Evolutionary conservation across 2,888 invertebrate genomes (phyloP).

Genomic region (Melipona bicolor): DNA sequence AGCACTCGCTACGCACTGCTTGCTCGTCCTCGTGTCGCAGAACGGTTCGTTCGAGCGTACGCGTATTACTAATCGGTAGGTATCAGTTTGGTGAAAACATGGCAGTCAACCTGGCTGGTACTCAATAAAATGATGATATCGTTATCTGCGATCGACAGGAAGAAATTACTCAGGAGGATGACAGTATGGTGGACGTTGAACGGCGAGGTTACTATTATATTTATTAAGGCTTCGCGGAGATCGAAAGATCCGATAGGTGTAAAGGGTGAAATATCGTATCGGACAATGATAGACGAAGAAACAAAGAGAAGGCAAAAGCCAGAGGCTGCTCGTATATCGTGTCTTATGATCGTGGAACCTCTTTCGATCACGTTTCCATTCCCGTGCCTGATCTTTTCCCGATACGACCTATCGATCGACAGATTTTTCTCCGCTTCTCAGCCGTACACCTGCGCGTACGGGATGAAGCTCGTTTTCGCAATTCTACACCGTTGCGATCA

Average conservation of each 20-base stretch:
- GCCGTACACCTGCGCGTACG: constrained; percentile 30
- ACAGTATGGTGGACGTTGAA: constrained; percentile 69
- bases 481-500: background rate
- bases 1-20: no score
- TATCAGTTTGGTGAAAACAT: constrained; percentile 68
- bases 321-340: constrained; percentile 51
- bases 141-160: constrained; percentile 75
- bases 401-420: constrained; percentile 40
- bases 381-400: constrained; percentile 41
- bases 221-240: constrained; percentile 71
- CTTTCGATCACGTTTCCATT: constrained; percentile 44
- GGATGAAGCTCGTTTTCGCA: background rate
- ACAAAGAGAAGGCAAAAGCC: constrained; percentile 48
- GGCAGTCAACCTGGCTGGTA: constrained; percentile 59
- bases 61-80: constrained; percentile 69
- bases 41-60: constrained; percentile 49
- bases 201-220: constrained; percentile 69
- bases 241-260: constrained; percentile 69
- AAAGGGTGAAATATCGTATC: constrained; percentile 48
- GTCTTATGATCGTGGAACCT: constrained; percentile 52
- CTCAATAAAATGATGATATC: constrained; percentile 67
- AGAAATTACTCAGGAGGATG: constrained; percentile 75
- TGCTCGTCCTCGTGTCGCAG: background rate
- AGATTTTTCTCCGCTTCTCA: constrained; percentile 32
- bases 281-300: constrained; percentile 65